phyloP scores from a whole-genome alignment of 2,888 invertebrate species.

The Ischnus inquisitorius region DNA sequence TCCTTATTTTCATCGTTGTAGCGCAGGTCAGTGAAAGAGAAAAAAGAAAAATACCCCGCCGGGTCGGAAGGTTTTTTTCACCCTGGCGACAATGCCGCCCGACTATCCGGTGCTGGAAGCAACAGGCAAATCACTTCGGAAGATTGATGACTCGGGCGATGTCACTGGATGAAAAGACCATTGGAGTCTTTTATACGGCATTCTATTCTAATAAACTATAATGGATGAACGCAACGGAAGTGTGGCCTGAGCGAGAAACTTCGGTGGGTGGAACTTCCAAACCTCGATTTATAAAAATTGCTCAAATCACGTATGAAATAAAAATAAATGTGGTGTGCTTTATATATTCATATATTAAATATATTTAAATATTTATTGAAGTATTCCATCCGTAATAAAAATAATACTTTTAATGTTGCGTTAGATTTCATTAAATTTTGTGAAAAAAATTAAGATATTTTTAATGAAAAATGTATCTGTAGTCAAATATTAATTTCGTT shows the following conservation, averaged over 20 bases:
- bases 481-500: too few relatives aligned
- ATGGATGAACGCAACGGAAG: not conserved
- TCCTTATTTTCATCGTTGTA: constrained; percentile 13
- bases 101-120: constrained; percentile 36
- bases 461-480: too few relatives aligned
- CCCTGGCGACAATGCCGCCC: constrained; percentile 14
- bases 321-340: too few relatives aligned
- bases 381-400: too few relatives aligned
- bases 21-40: constrained; percentile 68
- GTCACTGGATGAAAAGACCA: not conserved
- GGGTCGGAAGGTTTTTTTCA: constrained; percentile 8
- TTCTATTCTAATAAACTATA: constrained; percentile 10
- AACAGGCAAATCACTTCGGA: constrained; percentile 60
- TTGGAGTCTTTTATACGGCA: not conserved
- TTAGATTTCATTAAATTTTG: too few relatives aligned
- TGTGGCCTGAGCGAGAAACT: not conserved
- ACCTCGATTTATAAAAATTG: too few relatives aligned
- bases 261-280: too few relatives aligned
- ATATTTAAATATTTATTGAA: too few relatives aligned
- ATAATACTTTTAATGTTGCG: too few relatives aligned
- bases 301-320: too few relatives aligned
- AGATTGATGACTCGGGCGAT: constrained; percentile 54
- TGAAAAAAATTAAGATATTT: too few relatives aligned
- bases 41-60: constrained; percentile 16
- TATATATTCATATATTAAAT: too few relatives aligned